Evolutionary conservation across 1,140 invertebrate genomes (phyloP), one percentile per base, ranked within the genome.

Genomic region (Drosophila novamexicana): DNA sequence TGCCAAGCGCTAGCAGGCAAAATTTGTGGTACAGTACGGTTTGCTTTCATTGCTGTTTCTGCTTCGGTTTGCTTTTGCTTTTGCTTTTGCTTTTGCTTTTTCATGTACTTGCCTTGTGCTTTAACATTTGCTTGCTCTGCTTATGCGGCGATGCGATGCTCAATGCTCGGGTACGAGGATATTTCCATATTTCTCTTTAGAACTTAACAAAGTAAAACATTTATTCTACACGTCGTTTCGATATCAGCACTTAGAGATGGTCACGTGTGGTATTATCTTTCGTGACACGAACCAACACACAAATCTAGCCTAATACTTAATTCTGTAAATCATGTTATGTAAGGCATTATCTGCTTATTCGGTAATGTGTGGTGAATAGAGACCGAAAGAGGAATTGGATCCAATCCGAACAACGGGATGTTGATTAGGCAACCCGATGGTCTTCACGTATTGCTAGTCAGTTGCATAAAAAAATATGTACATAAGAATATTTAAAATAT

Each of bases 21-120:
- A 52, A 14, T 34, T 22, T 58, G 8, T 49, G 37, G 67, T 86
- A 82, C 79, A 82, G 83, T 79, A 61, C 63, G 67, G 75, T 71
- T 75, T 68, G 74, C 64, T 65, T 64, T 58, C 53, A 56, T 22
- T 36, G 42, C 57, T 59, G 57, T 59, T 14, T 59, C 14, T 14
- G 32, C 14, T 63, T 58, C 36, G 45, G 42, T 66, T 44, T 57
- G 39, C 36, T 56, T 53, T 59, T 77, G 69, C 65, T 74, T 80
- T 75, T 14, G 39, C 36, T 74, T 80, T 75, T 14, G 39, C 36
- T 69, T 79, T 73, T 79, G 70, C 64, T 67, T 62, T 70, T 61
- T 45, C 37, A 29, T 64, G 29, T 45, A 32, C 22, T 75, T 66
- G 61, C 61, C 47, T 71, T 69, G 32, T 71, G 39, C 64, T 50